Base-by-base conservation (phyloP, 2,888 invertebrate species). In the Pollenia angustigena region DNA sequence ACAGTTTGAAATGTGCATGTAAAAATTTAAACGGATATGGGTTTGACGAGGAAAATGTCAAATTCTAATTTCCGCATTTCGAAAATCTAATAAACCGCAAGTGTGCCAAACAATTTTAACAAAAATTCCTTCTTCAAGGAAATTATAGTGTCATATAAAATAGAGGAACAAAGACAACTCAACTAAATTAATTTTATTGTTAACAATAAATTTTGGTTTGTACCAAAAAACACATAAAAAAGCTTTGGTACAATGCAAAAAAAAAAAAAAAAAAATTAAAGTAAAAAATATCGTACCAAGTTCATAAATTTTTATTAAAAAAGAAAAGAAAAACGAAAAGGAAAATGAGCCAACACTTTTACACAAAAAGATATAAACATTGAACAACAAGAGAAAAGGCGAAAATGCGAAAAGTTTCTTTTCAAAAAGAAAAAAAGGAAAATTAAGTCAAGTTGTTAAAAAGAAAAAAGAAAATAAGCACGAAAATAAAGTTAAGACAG, bases 51-150 rank as follows among this genome's bases (percentile, higher is more conserved):
- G 50, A 68, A 76, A 89, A 90, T 88, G 89, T 42, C 90, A 91
- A 91, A 91, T 90, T 87, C 88, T 89, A 90, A 91, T 91, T 91
- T 91, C 92, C 92, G 91, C 87, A 89, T 89, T 89, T 87, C 87
- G 87, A 64, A 71, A 82, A 75, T 71, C 62, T 74, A 85, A 75
- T 80, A 60, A 85, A 16, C 40, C 48, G 6, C 52, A 75, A n/a
- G 44, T 68, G 16, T 14, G n/a, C 18, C 11, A 60, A 74, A 52
- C 23, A 32, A 32, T 8, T 40, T 58, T 11, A 7, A 4, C n/a
- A 23, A n/a, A 44, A 56, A 75, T 32, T 16, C 7, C 8, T 16
- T 60, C 4, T 64, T 23, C 9, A 72, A 80, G 86, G 86, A 84
- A 81, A 87, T 81, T 71, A 72, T 46, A 60, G 58, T 66, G 18